These are phyloP conservation scores for Tetramorium simillimum DNA, from an alignment of 1,140 invertebrate species.

Conservation along the genomic window DNA sequence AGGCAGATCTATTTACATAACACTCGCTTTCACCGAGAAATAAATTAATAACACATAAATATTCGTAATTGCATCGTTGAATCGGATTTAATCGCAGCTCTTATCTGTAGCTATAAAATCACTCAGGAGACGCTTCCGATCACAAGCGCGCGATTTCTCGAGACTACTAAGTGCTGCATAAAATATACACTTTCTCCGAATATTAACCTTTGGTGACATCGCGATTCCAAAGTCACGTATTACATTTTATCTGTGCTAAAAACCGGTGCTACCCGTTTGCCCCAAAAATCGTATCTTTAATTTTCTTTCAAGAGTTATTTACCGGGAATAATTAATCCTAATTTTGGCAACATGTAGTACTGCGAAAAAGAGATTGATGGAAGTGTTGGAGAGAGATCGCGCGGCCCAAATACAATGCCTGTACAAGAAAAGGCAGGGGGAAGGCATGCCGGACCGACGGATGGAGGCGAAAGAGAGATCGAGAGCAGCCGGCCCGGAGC, in stretches of 20 bases:
- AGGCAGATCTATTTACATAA: slow-evolving; percentile 3
- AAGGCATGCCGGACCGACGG: slow-evolving; percentile 42
- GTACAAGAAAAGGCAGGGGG: slow-evolving; percentile 46
- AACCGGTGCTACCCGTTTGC: background rate
- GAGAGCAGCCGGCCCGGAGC: slow-evolving; percentile 50
- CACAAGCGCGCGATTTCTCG: slow-evolving; percentile 36
- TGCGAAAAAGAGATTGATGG: slow-evolving; percentile 40
- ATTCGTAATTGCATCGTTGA: slow-evolving; percentile 46
- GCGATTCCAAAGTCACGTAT: background rate
- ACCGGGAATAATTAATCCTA: slow-evolving; percentile 2
- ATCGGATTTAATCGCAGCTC: slow-evolving; percentile 1
- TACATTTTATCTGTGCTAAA: background rate
- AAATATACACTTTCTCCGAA: slow-evolving; percentile 54
- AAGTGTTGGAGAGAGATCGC: slow-evolving; percentile 31
- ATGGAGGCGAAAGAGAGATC: slow-evolving; percentile 50
- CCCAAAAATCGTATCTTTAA: background rate
- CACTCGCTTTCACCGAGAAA: slow-evolving; percentile 21
- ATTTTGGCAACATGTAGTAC: slow-evolving; percentile 30
- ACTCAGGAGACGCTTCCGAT: slow-evolving; percentile 1
- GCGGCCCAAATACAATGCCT: slow-evolving; percentile 66
- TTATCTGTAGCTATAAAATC: slow-evolving; percentile 18
- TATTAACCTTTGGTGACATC: slow-evolving; percentile 34
- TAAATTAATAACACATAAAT: slow-evolving; percentile 51
- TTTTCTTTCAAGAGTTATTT: background rate
- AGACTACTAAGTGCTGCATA: background rate